These are phyloP conservation scores for Myripristis murdjan DNA, from an alignment of 2,797 vertebrate genomes.

Conservation along the genomic window DNA sequence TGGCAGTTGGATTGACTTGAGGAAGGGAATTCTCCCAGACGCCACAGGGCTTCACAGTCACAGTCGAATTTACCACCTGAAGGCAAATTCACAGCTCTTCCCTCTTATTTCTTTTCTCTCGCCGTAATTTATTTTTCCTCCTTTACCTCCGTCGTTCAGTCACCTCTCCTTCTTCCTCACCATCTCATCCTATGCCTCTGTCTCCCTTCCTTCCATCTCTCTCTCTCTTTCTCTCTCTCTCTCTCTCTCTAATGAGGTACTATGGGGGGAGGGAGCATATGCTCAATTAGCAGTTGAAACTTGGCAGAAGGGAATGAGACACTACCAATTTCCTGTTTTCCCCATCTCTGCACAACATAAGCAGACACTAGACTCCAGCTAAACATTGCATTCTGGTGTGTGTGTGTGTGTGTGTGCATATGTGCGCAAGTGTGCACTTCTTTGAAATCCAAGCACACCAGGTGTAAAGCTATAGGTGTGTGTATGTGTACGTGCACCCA, in stretches of 20 bases:
- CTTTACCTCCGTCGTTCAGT: conserved; percentile 24
- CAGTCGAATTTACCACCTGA: conserved; percentile 42
- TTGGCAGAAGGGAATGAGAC: conserved; percentile 59
- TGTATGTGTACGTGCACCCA: no score
- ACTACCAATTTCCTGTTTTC: conserved; percentile 61
- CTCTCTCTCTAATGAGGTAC: conserved; percentile 59
- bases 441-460: no score
- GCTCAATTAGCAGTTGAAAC: conserved; percentile 67
- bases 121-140: conserved; percentile 5
- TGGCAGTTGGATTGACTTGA: conserved; percentile 25
- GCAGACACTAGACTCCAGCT: conserved; percentile 17
- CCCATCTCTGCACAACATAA: conserved; percentile 43
- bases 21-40: conserved; percentile 16
- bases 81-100: conserved; percentile 22
- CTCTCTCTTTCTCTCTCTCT: conserved; percentile 4
- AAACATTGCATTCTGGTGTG: conserved; percentile 13
- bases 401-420: neutral
- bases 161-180: neutral
- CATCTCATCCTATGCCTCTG: neutral
- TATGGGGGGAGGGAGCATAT: conserved; percentile 61
- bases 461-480: no score
- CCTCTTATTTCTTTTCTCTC: conserved; percentile 3
- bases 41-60: conserved; percentile 11
- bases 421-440: neutral
- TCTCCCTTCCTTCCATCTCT: neutral